Evolutionary conservation across 2,888 invertebrate species (phyloP).

Genomic region (Drosophila atroscutellata): DNA sequence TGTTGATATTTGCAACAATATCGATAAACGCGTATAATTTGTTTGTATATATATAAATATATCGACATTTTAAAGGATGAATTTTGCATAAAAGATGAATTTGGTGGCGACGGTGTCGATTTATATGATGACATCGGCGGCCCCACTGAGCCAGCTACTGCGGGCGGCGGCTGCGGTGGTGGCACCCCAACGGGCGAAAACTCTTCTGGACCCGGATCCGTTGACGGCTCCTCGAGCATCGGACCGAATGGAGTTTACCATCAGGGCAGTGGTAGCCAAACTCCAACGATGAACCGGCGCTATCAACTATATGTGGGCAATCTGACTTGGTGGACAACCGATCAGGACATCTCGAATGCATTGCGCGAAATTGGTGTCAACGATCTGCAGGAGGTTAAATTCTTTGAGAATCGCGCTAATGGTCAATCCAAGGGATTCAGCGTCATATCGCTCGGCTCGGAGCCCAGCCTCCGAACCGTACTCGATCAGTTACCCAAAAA

Average conservation of each 20-base stretch:
- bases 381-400: slow-evolving; percentile 99
- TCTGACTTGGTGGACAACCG: slow-evolving; percentile 99
- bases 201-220: slow-evolving; percentile 87
- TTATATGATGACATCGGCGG: slow-evolving; percentile 98
- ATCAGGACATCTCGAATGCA: slow-evolving; percentile 97
- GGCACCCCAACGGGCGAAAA: slow-evolving; percentile 86
- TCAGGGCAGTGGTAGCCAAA: slow-evolving; percentile 89
- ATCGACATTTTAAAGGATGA: slow-evolving; percentile 15
- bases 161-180: slow-evolving; percentile 89
- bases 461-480: slow-evolving; percentile 93
- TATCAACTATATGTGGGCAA: slow-evolving; percentile 98
- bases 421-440: slow-evolving; percentile 99
- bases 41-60: neutral
- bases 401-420: slow-evolving; percentile 99
- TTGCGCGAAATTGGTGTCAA: slow-evolving; percentile 94
- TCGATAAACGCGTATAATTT: slow-evolving; percentile 8
- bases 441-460: slow-evolving; percentile 96
- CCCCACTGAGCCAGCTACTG: slow-evolving; percentile 90
- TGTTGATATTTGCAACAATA: slow-evolving; percentile 29
- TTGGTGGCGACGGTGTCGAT: slow-evolving; percentile 91
- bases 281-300: slow-evolving; percentile 90
- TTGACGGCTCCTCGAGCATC: slow-evolving; percentile 86
- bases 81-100: slow-evolving; percentile 81
- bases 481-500: slow-evolving; percentile 98
- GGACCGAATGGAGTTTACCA: slow-evolving; percentile 91